Conservation (phyloP, 2,888 invertebrate genomes). For the Merodon equestris region DNA sequence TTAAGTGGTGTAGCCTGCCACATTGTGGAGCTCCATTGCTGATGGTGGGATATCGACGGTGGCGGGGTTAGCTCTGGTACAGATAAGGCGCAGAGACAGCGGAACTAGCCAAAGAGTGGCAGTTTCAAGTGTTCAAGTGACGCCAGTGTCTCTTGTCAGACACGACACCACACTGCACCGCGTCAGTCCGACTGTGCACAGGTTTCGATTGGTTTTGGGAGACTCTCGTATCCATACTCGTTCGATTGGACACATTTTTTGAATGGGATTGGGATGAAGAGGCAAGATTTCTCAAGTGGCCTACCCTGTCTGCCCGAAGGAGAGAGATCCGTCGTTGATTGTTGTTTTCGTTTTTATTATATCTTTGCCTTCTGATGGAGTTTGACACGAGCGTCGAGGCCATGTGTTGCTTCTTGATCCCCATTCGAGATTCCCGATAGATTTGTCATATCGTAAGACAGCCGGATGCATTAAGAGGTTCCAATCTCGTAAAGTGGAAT, state of each 20-base stretch:
- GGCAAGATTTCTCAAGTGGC: constrained; percentile 38
- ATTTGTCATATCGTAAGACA: constrained; percentile 57
- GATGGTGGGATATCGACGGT: too few species aligned
- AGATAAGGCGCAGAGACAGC: constrained; percentile 25
- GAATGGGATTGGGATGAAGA: constrained; percentile 31
- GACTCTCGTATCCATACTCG: background rate
- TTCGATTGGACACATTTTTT: constrained; percentile 62
- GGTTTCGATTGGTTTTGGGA: constrained; percentile 14
- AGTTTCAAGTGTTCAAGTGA: constrained; percentile 67
- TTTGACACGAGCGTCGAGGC: constrained; percentile 15
- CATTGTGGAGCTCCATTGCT: constrained; percentile 5
- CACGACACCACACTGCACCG: constrained; percentile 28
- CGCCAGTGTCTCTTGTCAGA: constrained; percentile 42
- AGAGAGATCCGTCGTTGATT: constrained; percentile 63
- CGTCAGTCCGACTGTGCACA: constrained; percentile 68
- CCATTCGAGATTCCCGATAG: constrained; percentile 8
- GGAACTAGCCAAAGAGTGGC: constrained; percentile 67
- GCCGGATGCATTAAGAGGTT: constrained; percentile 64
- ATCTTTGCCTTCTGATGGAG: constrained; percentile 5
- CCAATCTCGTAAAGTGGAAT: constrained; percentile 47
- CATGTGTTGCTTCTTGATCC: constrained; percentile 37
- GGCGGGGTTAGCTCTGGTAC: constrained; percentile 19
- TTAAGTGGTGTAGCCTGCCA: constrained; percentile 50
- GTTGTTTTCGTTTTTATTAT: constrained; percentile 66
- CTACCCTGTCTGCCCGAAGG: constrained; percentile 20